Percentiles rank a stretch among this genome's conserved stretches.
phyloP scores from a whole-genome alignment of 2,888 invertebrate species.

The Hydropsyche betteni region DNA sequence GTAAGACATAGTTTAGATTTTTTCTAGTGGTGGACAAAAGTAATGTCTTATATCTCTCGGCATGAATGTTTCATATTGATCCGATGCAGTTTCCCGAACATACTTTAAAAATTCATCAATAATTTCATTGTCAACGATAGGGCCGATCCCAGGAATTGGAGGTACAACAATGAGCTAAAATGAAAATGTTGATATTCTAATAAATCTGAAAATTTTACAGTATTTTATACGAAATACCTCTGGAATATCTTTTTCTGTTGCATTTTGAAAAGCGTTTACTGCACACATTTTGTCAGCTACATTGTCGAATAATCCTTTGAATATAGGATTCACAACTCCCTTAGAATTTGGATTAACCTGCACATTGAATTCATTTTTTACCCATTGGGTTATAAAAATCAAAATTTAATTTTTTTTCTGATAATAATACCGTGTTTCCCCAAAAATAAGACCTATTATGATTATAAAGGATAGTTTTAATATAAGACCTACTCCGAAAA shows the following conservation, averaged over 20 bases:
- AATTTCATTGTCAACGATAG: constrained; percentile 63
- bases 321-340: constrained; percentile 47
- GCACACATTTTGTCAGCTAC: constrained; percentile 43
- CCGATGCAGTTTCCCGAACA: constrained; percentile 62
- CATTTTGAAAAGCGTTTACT: constrained; percentile 37
- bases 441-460: no score
- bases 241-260: constrained; percentile 12
- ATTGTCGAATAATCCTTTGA: constrained; percentile 45
- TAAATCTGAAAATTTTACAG: not conserved
- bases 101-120: constrained; percentile 66
- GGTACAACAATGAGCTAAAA: constrained; percentile 55
- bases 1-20: constrained; percentile 41
- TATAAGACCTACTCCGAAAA: no score
- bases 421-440: no score
- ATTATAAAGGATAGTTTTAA: no score
- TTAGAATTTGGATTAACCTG: constrained; percentile 46
- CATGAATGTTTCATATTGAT: constrained; percentile 74
- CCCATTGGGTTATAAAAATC: not conserved
- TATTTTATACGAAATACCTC: constrained; percentile 33
- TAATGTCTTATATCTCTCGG: constrained; percentile 76
- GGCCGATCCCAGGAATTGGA: constrained; percentile 71
- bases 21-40: constrained; percentile 74
- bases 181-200: constrained; percentile 46
- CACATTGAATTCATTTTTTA: not conserved
- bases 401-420: not conserved